phyloP scores from a whole-genome alignment of 1,140 invertebrate genomes.

The Brachionus paranguensis region DNA sequence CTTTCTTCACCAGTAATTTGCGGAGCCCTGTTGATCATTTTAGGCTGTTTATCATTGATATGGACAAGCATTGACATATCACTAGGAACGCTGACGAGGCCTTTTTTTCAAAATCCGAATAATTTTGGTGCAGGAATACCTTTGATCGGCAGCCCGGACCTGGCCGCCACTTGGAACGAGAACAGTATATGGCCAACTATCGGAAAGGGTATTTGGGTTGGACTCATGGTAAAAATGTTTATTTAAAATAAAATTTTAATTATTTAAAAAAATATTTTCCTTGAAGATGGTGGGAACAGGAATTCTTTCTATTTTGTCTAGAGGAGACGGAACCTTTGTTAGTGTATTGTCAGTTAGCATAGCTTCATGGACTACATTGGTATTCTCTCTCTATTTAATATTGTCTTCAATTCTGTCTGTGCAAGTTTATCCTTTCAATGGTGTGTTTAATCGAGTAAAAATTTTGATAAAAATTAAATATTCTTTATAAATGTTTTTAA shows the following conservation, averaged over 20 bases:
- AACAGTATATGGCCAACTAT: conserved; percentile 37
- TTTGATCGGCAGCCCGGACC: background rate
- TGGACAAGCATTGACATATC: background rate
- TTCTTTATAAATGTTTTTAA: background rate
- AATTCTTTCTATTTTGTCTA: background rate
- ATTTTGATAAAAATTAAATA: background rate
- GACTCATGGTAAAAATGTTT: background rate
- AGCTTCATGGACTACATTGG: background rate
- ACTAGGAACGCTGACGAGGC: background rate
- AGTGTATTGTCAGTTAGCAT: background rate
- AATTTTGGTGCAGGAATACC: background rate
- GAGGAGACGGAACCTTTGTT: background rate
- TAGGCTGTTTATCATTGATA: background rate
- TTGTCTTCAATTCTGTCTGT: background rate
- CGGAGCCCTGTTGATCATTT: background rate
- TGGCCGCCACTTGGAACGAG: conserved; percentile 14
- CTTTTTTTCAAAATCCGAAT: conserved; percentile 18
- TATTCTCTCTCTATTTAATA: conserved; percentile 15
- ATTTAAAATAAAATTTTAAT: background rate
- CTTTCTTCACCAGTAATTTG: background rate
- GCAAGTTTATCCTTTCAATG: conserved; percentile 9
- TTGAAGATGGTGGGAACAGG: background rate
- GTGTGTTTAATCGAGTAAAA: background rate
- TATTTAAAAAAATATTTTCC: background rate
- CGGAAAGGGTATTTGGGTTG: conserved; percentile 38